Evolutionary conservation across 2,113 vertebrate genomes (phyloP), one percentile per base, ranked within the genome.

Genomic region (Addax nasomaculatus): DNA sequence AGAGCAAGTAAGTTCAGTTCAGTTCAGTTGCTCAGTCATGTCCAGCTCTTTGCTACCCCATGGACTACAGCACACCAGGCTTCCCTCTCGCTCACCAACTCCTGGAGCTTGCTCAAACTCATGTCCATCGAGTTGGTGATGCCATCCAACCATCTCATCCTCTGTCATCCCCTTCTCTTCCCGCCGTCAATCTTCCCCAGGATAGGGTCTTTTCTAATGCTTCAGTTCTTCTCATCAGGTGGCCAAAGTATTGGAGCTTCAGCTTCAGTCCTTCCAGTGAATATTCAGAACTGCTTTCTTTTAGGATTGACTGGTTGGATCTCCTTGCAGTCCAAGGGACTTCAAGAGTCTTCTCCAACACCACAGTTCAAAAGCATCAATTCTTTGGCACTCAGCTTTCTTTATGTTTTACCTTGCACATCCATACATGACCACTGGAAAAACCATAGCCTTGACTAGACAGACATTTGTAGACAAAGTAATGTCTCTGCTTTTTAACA

Each of bases 21-120:
- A 36, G 5, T 70, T 70, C 10, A 39, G n/a, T 39, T 0, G 9
- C 5, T 70, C n/a, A 12, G 5, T 70, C 1, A 0, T 70, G n/a
- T 70, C n/a, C 19, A 12, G 5, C 10, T 70, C 9, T 70, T 70
- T 70, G 67, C 3, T 19, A 36, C n/a, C 19, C n/a, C 67, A 23
- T 39, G 10, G n/a, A 70, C 5, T 36, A 19, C 19, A 12, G 5
- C n/a, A 23, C 19, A 2, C 1, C 5, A 70, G 62, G 10, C 67
- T 36, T 23, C 67, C 67, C n/a, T 23, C 2, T 3, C 67, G 5
- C 3, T 70, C 67, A 23, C 67, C 67, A 39, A 3, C 67, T 70
- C n/a, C 67, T 2, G 2, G 5, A 39, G n/a, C 19, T 39, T 39
- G 10, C n/a, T 39, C 67, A 70, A 39, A 70, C n/a, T 23, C 67